Conservation (phyloP, 2,113 vertebrate genomes). For the Corythornis madagascariensis region DNA sequence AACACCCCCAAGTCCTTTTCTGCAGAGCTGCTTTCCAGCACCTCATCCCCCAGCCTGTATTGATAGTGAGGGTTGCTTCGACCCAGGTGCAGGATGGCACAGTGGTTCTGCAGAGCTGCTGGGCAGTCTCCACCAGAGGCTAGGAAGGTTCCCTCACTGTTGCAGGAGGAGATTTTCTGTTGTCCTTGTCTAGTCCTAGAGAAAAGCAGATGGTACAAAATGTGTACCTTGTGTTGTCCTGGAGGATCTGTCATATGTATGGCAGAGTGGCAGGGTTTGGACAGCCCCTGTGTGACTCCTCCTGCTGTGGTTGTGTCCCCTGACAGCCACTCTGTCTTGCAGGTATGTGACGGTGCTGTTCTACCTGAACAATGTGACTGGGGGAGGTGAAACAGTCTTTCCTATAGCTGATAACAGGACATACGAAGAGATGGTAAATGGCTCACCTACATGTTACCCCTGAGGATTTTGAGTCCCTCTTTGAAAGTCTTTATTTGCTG, state of each 20-base stretch:
- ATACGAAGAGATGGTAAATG: conserved; percentile 88
- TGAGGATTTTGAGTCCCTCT: neutral
- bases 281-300: neutral
- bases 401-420: conserved; percentile 96
- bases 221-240: neutral
- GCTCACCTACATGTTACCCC: rapidly evolving
- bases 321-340: conserved; percentile 48
- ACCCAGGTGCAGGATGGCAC: neutral
- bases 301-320: neutral
- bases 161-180: neutral
- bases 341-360: conserved; percentile 92
- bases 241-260: neutral
- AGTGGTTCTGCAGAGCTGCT: neutral
- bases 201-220: neutral
- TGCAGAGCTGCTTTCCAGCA: too few species aligned
- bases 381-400: conserved; percentile 91
- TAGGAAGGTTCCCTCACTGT: rapidly evolving
- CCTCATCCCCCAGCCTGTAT: too few species aligned
- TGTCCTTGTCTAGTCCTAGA: neutral
- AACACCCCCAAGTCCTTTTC: too few species aligned
- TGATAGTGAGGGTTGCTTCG: too few species aligned
- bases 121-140: neutral
- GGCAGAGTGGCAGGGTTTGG: neutral
- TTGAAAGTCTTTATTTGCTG: neutral
- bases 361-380: conserved; percentile 91